Percentiles rank a stretch among this genome's conserved stretches.
These are phyloP conservation scores for Ploceus nigricollis DNA, from an alignment of 2,113 vertebrate genomes.

Conservation along the genomic window DNA sequence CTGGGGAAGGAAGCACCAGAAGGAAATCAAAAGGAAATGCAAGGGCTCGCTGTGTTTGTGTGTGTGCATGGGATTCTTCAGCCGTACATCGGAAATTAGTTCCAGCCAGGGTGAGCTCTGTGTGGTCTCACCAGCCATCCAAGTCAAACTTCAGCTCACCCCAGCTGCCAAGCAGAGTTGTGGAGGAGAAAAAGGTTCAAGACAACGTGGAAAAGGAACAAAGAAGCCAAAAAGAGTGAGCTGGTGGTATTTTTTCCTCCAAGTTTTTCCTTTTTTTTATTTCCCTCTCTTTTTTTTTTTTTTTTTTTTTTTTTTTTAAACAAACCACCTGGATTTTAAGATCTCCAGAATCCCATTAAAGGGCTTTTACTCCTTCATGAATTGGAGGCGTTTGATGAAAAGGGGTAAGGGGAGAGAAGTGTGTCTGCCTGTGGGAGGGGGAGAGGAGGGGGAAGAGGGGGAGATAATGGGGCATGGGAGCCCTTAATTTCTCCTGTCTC, in stretches of 20 bases:
- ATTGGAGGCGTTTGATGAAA: slow-evolving; percentile 70
- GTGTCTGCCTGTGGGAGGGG: slow-evolving; percentile 48
- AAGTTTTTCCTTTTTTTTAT: neutral
- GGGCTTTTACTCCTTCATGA: slow-evolving; percentile 72
- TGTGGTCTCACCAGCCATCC: slow-evolving; percentile 68
- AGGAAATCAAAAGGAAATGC: slow-evolving; percentile 61
- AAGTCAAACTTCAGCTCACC: slow-evolving; percentile 64
- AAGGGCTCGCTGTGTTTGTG: slow-evolving; percentile 28
- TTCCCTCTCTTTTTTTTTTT: neutral
- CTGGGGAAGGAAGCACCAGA: slow-evolving; percentile 50
- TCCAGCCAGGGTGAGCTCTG: slow-evolving; percentile 55
- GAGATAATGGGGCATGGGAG: slow-evolving; percentile 69
- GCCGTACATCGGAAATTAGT: slow-evolving; percentile 46
- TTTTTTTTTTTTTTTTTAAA: slow-evolving; percentile 66
- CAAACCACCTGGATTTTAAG: slow-evolving; percentile 76
- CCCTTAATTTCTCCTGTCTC: slow-evolving; percentile 71
- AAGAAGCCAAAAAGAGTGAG: slow-evolving; percentile 43
- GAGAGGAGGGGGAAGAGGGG: slow-evolving; percentile 46
- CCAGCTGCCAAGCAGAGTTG: slow-evolving; percentile 44
- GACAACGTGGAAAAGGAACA: slow-evolving; percentile 59
- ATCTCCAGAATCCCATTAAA: slow-evolving; percentile 75
- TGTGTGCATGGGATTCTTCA: slow-evolving; percentile 36
- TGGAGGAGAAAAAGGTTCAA: slow-evolving; percentile 42
- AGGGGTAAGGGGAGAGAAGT: slow-evolving; percentile 52
- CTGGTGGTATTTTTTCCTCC: slow-evolving; percentile 43